These are phyloP conservation scores for Stictonetta naevosa DNA, from an alignment of 2,113 vertebrate genomes.

Conservation along the genomic window DNA sequence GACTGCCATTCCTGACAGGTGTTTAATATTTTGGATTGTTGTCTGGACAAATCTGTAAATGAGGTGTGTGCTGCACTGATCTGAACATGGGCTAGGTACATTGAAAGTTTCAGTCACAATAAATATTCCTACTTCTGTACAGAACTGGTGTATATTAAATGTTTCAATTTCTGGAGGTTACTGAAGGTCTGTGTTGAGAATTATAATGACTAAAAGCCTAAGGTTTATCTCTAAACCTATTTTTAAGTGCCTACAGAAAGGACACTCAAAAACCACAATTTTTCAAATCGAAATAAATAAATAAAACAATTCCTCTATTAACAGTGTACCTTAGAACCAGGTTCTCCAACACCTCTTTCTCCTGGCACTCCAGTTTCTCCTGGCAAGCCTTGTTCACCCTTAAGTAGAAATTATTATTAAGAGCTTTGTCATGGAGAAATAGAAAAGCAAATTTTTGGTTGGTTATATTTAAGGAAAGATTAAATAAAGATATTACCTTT, in stretches of 20 bases:
- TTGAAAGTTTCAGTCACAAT: background rate
- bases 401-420: slow-evolving; percentile 21
- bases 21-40: background rate
- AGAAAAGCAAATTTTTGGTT: background rate
- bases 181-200: background rate
- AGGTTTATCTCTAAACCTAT: background rate
- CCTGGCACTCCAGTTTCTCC: slow-evolving; percentile 84
- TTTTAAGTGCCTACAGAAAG: background rate
- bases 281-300: background rate
- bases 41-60: background rate
- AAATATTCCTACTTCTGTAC: background rate
- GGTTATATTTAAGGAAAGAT: background rate
- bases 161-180: background rate
- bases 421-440: background rate
- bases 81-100: background rate
- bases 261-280: background rate
- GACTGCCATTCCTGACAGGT: background rate
- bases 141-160: background rate
- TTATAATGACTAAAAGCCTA: background rate
- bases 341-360: slow-evolving; percentile 83
- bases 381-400: slow-evolving; percentile 86
- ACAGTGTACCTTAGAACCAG: slow-evolving; percentile 79
- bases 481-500: background rate
- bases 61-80: background rate
- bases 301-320: background rate